phyloP scores from a whole-genome alignment of 1,140 invertebrate species.

The Tetramorium parvispinum region DNA sequence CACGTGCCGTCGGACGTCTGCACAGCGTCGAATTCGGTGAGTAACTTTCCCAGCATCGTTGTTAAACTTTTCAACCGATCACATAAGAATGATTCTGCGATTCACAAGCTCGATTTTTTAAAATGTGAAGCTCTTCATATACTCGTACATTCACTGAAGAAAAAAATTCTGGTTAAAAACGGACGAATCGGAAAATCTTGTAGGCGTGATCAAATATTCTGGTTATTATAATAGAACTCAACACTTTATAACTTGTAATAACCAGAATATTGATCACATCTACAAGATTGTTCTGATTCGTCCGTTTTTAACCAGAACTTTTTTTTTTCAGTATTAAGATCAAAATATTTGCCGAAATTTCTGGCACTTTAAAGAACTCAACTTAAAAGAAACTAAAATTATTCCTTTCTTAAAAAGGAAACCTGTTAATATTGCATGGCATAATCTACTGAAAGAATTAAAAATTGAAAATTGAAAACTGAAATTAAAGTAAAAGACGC shows the following conservation, averaged over 20 bases:
- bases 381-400: not conserved
- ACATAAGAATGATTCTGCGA: not conserved
- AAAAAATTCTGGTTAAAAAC: too few relatives aligned
- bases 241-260: too few relatives aligned
- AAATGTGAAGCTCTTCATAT: not conserved
- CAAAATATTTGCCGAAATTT: not conserved
- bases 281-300: too few relatives aligned
- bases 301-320: too few relatives aligned
- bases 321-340: not conserved
- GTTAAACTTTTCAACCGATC: not conserved
- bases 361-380: not conserved
- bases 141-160: too few relatives aligned
- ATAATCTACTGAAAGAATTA: not conserved
- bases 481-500: not conserved
- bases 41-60: conserved; percentile 9
- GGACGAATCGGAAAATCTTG: too few relatives aligned
- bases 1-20: conserved; percentile 17
- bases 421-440: not conserved
- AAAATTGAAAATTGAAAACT: too few relatives aligned
- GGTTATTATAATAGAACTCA: too few relatives aligned
- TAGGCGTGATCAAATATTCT: too few relatives aligned
- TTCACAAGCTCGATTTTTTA: not conserved
- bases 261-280: too few relatives aligned
- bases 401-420: not conserved
- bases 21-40: conserved; percentile 38